phyloP scores from a whole-genome alignment of 92 coral and sea anemone species.

The Ricordea florida region DNA sequence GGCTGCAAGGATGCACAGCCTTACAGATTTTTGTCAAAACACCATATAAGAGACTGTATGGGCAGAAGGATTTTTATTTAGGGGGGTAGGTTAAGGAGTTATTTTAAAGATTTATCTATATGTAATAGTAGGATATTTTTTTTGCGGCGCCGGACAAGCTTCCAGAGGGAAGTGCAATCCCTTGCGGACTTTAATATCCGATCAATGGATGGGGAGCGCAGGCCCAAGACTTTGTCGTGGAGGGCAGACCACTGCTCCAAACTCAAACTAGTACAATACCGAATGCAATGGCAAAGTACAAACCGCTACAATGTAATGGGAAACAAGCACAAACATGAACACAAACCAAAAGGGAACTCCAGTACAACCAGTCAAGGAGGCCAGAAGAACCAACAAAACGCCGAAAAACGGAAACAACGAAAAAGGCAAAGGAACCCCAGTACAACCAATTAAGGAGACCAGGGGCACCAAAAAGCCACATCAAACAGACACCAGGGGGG shows the following conservation, averaged over 20 bases:
- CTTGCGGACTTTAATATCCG: neutral
- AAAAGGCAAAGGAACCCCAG: no score
- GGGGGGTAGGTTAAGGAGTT: no score
- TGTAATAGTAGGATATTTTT: no score
- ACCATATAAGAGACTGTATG: no score
- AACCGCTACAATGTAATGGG: neutral
- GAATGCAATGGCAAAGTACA: neutral
- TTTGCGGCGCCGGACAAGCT: no score
- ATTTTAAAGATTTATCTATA: no score
- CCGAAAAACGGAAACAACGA: no score
- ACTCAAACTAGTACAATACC: neutral
- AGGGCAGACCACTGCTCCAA: conserved; percentile 22
- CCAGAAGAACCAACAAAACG: neutral
- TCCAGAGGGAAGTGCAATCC: neutral
- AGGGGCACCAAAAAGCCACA: no score
- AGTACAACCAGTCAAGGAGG: neutral
- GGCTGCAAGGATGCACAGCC: no score
- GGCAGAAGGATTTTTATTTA: no score
- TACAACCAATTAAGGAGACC: no score
- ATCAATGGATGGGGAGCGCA: neutral
- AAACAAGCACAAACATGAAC: neutral
- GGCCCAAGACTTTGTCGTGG: neutral
- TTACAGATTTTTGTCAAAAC: no score
- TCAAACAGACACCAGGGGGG: neutral
- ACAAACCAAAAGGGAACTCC: neutral